A percentile compares a stretch with the other conserved stretches of the same genome.
Evolutionary conservation across 2,113 vertebrate species (phyloP).

Genomic region (Cinclus cinclus): DNA sequence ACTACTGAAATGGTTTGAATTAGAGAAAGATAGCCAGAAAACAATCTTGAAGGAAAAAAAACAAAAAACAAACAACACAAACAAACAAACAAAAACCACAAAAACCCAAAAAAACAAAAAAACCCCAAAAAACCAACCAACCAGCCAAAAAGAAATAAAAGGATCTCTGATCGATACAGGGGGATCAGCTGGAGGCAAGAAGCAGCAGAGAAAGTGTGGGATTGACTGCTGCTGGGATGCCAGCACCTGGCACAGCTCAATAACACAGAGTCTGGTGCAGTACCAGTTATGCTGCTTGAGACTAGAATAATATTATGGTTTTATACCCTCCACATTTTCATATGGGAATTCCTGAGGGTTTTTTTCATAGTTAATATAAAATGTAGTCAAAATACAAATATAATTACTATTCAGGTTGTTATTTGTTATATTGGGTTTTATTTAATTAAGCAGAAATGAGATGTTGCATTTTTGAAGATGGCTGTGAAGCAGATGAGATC

Average conservation of each 20-base stretch:
- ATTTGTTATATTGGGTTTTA: background rate
- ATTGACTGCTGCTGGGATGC: background rate
- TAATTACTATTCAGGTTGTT: background rate
- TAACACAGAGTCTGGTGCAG: background rate
- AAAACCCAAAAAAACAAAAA: too few relatives aligned
- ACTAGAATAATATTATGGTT: background rate
- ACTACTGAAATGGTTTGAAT: fast-evolving
- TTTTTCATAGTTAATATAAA: background rate
- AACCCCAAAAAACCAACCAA: too few relatives aligned
- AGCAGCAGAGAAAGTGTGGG: background rate
- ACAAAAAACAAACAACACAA: too few relatives aligned
- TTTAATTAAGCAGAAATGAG: background rate
- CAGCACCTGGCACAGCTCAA: background rate
- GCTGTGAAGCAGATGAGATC: background rate
- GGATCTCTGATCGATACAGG: background rate
- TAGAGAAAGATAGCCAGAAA: background rate
- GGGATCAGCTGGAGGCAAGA: background rate
- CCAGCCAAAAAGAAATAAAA: background rate
- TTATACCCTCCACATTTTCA: background rate
- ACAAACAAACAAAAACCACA: too few relatives aligned
- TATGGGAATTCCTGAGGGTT: fast-evolving
- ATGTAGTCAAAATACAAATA: background rate
- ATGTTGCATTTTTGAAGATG: background rate
- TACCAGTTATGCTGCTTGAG: fast-evolving
- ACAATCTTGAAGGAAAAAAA: background rate